Base-by-base conservation (phyloP, 2,113 vertebrate species). In the Carassius carassius region DNA sequence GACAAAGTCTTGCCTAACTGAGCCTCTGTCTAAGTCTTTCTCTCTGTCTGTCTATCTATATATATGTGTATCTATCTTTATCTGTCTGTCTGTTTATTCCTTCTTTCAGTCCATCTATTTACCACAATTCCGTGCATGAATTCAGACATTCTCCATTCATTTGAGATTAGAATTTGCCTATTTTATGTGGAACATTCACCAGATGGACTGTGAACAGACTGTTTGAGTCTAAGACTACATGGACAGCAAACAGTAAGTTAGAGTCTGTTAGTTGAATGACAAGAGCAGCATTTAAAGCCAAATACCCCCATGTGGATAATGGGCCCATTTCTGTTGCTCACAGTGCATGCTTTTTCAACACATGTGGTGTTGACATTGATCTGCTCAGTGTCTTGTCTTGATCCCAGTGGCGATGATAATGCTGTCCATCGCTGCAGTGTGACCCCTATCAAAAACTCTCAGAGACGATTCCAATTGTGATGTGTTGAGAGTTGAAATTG, bases 401-500 rank as follows among this genome's bases (percentile, higher is more conserved):
- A 41, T 63, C 4, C 35, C 58, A 63, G 35, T 9, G n/a, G 41
- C 23, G 10, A 65, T 5, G 6, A 47, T 11, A 65, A 65, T 0
- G 72, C 25, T 13, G 44, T 49, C 44, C 44, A 25, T 49, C 6
- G n/a, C 44, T 47, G 41, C 21, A 16, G 72, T 17, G 44, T 74
- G 75, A 78, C 49, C 75, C 75, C 51, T 35, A 58, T 35, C 17
- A 58, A 78, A 58, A 41, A 29, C 29, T 78, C 49, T 19, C 25
- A 0, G 4, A 21, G 65, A 81, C 54, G 47, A 69, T 51, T 80
- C 63, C 63, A 56, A 10, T 81, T 56, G 63, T 37, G 63, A 81
- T 51, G 35, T 65, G 37, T 21, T 49, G 78, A 80, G 41, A 65
- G 60, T 25, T 2, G 79, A 70, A 70, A 81, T 70, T 81, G 79